These are phyloP conservation scores for Dilophus febrilis DNA, from an alignment of 2,888 invertebrate genomes.

Conservation along the genomic window DNA sequence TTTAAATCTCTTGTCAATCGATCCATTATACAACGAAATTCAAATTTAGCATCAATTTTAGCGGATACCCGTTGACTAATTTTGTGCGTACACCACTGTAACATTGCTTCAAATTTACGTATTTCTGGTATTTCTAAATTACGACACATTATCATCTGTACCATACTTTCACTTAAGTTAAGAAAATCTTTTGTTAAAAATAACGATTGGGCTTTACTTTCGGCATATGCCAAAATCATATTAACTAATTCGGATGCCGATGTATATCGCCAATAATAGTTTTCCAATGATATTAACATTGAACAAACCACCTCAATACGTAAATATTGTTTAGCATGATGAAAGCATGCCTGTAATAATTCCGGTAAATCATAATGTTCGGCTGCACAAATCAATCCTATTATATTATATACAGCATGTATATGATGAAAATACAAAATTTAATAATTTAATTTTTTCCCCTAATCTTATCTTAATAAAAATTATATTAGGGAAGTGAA, in stretches of 20 bases:
- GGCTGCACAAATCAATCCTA: slow-evolving; percentile 69
- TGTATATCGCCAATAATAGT: slow-evolving; percentile 90
- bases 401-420: background rate
- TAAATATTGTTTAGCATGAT: slow-evolving; percentile 85
- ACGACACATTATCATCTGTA: slow-evolving; percentile 86
- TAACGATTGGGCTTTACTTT: slow-evolving; percentile 68
- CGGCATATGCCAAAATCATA: slow-evolving; percentile 82
- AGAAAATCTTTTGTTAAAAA: slow-evolving; percentile 74
- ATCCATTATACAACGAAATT: slow-evolving; percentile 88
- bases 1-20: slow-evolving; percentile 75
- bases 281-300: slow-evolving; percentile 82
- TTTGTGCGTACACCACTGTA: slow-evolving; percentile 75
- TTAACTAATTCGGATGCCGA: slow-evolving; percentile 86
- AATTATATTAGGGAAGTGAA: too few species aligned
- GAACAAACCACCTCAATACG: slow-evolving; percentile 83
- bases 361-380: slow-evolving; percentile 90
- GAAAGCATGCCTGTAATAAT: slow-evolving; percentile 83
- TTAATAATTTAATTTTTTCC: background rate
- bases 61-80: slow-evolving; percentile 55
- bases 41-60: slow-evolving; percentile 70
- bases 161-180: slow-evolving; percentile 83
- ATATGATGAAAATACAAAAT: slow-evolving; percentile 2
- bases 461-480: background rate
- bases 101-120: slow-evolving; percentile 84
- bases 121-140: slow-evolving; percentile 78